A percentile compares a stretch with the other conserved stretches of the same genome.
Conservation (phyloP, 1,140 invertebrate species). For the Parasteatoda tepidariorum region DNA sequence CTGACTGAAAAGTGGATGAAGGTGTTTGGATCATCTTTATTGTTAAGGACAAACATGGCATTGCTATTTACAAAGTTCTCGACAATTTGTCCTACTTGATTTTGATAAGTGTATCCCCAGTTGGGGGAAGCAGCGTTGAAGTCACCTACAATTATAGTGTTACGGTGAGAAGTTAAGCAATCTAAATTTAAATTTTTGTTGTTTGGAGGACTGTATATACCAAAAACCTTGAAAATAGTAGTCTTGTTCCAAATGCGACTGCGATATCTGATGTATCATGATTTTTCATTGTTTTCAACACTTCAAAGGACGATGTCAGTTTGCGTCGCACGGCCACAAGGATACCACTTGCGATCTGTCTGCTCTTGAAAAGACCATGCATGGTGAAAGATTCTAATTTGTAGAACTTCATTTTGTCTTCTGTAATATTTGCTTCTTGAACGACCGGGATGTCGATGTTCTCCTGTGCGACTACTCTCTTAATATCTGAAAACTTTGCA, state of each 20-base stretch:
- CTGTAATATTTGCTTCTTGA: background rate
- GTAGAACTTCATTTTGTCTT: background rate
- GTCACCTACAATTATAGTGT: background rate
- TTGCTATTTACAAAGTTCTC: background rate
- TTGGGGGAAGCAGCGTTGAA: background rate
- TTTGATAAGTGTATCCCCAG: background rate
- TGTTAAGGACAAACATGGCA: background rate
- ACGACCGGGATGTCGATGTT: background rate
- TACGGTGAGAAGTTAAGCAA: background rate
- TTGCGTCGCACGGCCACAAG: background rate
- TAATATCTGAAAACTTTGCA: background rate
- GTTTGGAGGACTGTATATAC: background rate
- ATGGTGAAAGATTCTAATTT: background rate
- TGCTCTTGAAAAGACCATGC: background rate
- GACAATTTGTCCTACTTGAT: background rate
- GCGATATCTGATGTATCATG: background rate
- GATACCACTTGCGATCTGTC: background rate
- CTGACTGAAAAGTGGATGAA: background rate
- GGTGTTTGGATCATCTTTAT: background rate
- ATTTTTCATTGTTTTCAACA: background rate
- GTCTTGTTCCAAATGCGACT: background rate
- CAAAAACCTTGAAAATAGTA: background rate
- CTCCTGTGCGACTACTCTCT: background rate
- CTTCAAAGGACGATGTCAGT: background rate
- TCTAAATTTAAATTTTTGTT: slow-evolving; percentile 10